These are phyloP conservation scores for Amaurobius ferox DNA, from an alignment of 2,888 invertebrate species.

Conservation along the genomic window DNA sequence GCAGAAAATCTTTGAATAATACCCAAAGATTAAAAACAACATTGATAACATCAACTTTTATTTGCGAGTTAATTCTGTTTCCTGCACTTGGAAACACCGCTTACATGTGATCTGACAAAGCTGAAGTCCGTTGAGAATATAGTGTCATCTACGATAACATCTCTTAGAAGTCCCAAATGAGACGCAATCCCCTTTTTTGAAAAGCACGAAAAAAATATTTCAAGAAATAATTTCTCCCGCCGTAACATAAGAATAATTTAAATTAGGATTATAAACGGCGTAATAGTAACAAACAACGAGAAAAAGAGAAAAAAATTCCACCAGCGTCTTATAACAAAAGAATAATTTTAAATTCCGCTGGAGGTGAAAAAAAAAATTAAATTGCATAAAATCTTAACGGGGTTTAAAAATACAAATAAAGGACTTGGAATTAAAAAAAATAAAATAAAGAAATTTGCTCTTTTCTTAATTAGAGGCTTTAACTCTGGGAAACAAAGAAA, in stretches of 20 bases:
- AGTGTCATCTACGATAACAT: conserved; percentile 9
- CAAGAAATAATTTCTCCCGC: conserved; percentile 6
- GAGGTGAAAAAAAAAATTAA: conserved; percentile 48
- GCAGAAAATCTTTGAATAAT: neutral
- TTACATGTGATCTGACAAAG: neutral
- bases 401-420: conserved; percentile 47
- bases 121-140: neutral
- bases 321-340: conserved; percentile 40
- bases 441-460: conserved; percentile 51
- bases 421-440: conserved; percentile 19
- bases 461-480: conserved; percentile 66
- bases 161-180: neutral
- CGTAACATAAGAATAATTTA: conserved; percentile 36
- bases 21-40: neutral
- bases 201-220: neutral
- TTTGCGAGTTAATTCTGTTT: neutral
- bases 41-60: neutral
- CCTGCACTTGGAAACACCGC: neutral
- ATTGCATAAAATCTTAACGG: conserved; percentile 65
- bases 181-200: neutral
- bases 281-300: conserved; percentile 39
- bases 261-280: conserved; percentile 66
- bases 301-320: neutral
- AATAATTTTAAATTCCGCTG: conserved; percentile 51
- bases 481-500: conserved; percentile 39